Conservation (phyloP, 2,113 vertebrate genomes). For the Neotoma lepida region DNA sequence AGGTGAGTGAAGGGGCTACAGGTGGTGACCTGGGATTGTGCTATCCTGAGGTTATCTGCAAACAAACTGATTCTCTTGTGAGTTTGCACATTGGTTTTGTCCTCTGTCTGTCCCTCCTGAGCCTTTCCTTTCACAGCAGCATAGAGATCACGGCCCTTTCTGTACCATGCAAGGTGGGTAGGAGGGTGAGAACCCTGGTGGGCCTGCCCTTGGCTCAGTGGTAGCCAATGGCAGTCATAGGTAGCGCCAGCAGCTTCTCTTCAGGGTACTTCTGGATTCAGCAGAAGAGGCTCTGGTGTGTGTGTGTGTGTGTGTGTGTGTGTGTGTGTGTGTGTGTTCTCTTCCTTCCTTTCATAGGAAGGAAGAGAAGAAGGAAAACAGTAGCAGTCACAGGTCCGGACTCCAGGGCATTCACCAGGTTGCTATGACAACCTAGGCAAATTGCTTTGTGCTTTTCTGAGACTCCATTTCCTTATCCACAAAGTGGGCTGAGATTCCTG, state of each 20-base stretch:
- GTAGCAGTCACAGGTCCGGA: not conserved
- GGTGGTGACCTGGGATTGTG: not conserved
- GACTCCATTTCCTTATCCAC: not conserved
- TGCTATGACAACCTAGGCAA: not conserved
- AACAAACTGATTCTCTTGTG: not conserved
- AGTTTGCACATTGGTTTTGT: not conserved
- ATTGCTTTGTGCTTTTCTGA: not conserved
- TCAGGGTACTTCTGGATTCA: not conserved
- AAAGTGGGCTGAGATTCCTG: not conserved
- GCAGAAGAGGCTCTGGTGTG: not conserved
- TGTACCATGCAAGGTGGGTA: accelerated
- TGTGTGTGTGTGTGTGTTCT: not conserved
- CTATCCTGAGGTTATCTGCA: not conserved
- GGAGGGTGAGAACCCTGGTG: accelerated
- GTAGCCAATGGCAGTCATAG: not conserved
- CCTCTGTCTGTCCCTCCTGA: not conserved
- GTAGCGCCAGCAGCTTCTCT: not conserved
- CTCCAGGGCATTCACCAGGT: not conserved
- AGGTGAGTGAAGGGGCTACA: not conserved
- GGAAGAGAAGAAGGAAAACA: conserved; percentile 14
- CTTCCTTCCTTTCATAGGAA: not conserved
- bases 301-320: not conserved
- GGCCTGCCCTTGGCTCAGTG: not conserved
- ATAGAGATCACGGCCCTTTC: not conserved
- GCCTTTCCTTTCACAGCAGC: not conserved